A percentile compares a stretch with the other conserved stretches of the same genome.
phyloP scores from a whole-genome alignment of 2,797 vertebrate genomes.

The Nyctalus aviator region DNA sequence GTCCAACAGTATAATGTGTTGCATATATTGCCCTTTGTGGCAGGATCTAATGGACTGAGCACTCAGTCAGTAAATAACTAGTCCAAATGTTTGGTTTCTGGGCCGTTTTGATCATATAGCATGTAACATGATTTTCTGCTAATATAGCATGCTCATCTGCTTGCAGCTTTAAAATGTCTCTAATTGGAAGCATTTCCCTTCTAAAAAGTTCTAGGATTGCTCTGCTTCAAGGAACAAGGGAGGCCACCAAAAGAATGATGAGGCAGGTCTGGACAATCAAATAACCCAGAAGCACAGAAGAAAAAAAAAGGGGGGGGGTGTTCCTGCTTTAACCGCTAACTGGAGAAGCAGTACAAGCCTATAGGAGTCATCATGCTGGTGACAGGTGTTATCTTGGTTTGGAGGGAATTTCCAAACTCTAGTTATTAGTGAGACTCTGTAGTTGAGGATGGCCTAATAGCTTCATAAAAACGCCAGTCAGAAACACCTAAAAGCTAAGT shows the following conservation, averaged over 20 bases:
- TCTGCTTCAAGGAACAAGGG: neutral
- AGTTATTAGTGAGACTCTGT: conserved; percentile 60
- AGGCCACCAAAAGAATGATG: neutral
- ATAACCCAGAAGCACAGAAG: neutral
- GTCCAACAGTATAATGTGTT: neutral
- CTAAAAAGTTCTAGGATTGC: neutral
- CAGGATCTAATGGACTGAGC: neutral
- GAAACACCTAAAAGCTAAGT: neutral
- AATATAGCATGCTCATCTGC: neutral
- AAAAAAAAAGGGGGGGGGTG: neutral
- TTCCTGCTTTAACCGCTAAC: neutral
- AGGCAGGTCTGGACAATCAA: neutral
- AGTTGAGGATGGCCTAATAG: conserved; percentile 1
- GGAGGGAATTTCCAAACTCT: conserved; percentile 49
- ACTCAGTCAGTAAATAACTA: neutral
- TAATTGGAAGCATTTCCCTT: neutral
- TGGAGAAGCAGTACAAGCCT: neutral
- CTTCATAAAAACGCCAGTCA: conserved; percentile 60
- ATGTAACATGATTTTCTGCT: neutral
- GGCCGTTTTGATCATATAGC: neutral
- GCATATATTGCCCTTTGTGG: neutral
- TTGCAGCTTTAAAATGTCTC: neutral
- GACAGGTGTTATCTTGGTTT: neutral
- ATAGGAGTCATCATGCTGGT: neutral
- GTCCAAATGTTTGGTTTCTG: neutral